Evolutionary conservation across 2,113 vertebrate species (phyloP).

Genomic region (Tinamus guttatus): DNA sequence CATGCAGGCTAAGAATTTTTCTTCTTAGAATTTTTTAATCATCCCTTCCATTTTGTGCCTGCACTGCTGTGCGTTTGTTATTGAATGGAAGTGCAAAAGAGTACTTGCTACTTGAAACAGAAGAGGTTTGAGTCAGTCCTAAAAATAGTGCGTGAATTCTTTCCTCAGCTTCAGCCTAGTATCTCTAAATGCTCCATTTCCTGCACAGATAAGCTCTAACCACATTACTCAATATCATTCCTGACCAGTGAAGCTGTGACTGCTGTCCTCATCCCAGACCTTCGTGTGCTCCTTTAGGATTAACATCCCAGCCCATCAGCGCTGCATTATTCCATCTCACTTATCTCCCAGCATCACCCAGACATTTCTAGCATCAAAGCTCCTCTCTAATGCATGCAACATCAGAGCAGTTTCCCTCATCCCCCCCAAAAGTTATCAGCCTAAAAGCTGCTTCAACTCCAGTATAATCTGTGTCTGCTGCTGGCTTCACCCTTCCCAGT

Average conservation of each 20-base stretch:
- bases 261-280: background rate
- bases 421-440: background rate
- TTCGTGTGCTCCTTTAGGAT: background rate
- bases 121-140: background rate
- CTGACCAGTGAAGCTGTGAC: background rate
- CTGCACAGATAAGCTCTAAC: background rate
- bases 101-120: background rate
- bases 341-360: background rate
- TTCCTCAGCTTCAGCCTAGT: background rate
- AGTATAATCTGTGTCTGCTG: fast-evolving
- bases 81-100: background rate
- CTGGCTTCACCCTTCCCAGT: background rate
- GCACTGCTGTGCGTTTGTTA: background rate
- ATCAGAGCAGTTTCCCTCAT: background rate
- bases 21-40: background rate
- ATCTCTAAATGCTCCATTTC: background rate
- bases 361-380: background rate
- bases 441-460: background rate
- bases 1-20: no score
- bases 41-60: background rate
- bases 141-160: background rate
- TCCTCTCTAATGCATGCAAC: background rate
- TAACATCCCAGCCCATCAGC: fast-evolving
- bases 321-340: background rate
- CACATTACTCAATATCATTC: background rate